phyloP scores from a whole-genome alignment of 2,113 vertebrate genomes.

The Pangasianodon gigas region DNA sequence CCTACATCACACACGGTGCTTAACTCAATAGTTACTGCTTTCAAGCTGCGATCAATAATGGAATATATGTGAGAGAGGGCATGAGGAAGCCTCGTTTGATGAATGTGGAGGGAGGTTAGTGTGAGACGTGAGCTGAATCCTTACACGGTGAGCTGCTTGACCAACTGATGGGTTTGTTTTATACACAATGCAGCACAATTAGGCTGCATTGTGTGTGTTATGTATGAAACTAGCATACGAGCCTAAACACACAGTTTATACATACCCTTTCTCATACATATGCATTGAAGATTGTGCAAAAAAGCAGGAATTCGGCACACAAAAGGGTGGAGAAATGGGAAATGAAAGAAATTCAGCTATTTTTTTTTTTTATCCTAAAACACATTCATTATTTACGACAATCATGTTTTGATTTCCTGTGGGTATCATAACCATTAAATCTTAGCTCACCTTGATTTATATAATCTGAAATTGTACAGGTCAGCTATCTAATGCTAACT shows the following conservation, averaged over 20 bases:
- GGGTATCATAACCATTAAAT: too few relatives aligned
- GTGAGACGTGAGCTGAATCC: constrained; percentile 24
- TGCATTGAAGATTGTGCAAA: background rate
- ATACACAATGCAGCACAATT: background rate
- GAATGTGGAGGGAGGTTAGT: background rate
- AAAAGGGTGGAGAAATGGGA: background rate
- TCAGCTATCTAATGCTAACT: too few relatives aligned
- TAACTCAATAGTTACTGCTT: constrained; percentile 22
- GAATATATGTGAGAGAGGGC: background rate
- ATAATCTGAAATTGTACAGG: too few relatives aligned
- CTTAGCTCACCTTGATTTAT: too few relatives aligned
- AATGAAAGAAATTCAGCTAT: too few relatives aligned
- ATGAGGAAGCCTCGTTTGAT: background rate
- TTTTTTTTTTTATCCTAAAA: too few relatives aligned
- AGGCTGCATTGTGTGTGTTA: too few relatives aligned
- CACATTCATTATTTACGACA: too few relatives aligned
- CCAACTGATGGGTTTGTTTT: too few relatives aligned
- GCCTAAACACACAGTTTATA: background rate
- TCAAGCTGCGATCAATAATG: constrained; percentile 33
- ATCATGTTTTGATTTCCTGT: too few relatives aligned
- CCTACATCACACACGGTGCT: constrained; percentile 10
- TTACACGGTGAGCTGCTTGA: background rate
- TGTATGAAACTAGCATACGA: background rate
- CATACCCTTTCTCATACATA: background rate
- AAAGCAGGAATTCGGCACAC: background rate